Evolutionary conservation across 2,888 invertebrate species (phyloP).

Genomic region (Caenorhabditis angaria): DNA sequence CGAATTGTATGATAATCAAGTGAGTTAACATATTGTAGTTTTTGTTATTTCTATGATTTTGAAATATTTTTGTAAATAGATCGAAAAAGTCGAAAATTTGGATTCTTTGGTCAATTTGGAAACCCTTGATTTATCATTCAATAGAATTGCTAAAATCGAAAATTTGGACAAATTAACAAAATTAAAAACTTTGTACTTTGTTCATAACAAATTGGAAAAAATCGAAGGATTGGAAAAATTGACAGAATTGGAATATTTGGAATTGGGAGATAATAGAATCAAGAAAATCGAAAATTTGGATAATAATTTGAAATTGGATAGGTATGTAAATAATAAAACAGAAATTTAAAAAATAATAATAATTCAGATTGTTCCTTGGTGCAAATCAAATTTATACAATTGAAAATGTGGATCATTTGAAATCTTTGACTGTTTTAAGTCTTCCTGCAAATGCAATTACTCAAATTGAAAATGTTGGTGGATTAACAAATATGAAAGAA

Average conservation of each 20-base stretch:
- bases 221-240: conserved; percentile 75
- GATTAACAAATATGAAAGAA: conserved; percentile 82
- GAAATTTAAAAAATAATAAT: background rate
- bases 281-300: conserved; percentile 73
- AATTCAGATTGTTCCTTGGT: conserved; percentile 82
- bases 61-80: conserved; percentile 18
- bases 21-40: conserved; percentile 73
- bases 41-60: background rate
- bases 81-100: conserved; percentile 84
- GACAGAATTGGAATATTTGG: conserved; percentile 83
- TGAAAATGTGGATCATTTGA: conserved; percentile 73
- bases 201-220: conserved; percentile 75
- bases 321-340: conserved; percentile 10
- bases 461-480: conserved; percentile 78
- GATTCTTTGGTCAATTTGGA: conserved; percentile 86
- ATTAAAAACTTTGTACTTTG: conserved; percentile 74
- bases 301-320: conserved; percentile 42
- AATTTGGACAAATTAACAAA: conserved; percentile 71
- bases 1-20: conserved; percentile 96
- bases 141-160: conserved; percentile 78
- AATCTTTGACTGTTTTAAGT: conserved; percentile 52
- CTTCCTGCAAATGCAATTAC: conserved; percentile 57
- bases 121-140: conserved; percentile 94
- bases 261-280: conserved; percentile 91
- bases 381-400: conserved; percentile 93